Percentiles rank a stretch among this genome's conserved stretches.
These are phyloP conservation scores for Malurus leucopterus DNA, from an alignment of 2,797 vertebrate genomes.

Conservation along the genomic window DNA sequence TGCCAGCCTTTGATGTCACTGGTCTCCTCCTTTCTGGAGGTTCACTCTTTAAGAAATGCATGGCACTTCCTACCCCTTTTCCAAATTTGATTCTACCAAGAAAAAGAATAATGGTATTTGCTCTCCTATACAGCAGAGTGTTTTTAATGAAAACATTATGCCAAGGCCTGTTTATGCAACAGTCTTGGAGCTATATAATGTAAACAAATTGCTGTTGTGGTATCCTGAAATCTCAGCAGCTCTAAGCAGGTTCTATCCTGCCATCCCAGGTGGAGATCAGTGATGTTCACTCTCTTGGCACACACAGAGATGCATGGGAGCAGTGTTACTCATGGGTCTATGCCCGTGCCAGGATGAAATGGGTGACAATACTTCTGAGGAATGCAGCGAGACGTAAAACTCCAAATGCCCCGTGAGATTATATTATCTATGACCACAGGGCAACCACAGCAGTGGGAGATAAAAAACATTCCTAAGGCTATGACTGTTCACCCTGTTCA, in stretches of 20 bases:
- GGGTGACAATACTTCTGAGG: not conserved
- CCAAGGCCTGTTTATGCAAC: not conserved
- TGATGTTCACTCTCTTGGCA: not conserved
- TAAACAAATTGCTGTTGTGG: not conserved
- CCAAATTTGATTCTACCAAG: not conserved
- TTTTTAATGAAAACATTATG: not conserved
- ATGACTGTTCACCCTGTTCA: not conserved
- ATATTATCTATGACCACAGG: not conserved
- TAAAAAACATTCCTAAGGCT: not conserved
- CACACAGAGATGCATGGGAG: not conserved
- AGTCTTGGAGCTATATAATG: not conserved
- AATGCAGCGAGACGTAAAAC: not conserved
- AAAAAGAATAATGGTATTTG: not conserved
- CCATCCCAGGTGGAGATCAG: not conserved
- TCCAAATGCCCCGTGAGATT: accelerated
- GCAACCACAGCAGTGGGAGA: not conserved
- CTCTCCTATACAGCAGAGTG: not conserved
- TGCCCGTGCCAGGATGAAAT: not conserved
- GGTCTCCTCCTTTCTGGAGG: not conserved
- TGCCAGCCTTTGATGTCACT: not conserved
- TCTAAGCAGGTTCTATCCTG: not conserved
- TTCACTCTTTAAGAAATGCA: not conserved
- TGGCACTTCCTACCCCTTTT: not conserved
- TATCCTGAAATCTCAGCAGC: not conserved
- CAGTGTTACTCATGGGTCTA: not conserved